Evolutionary conservation across 2,888 invertebrate species (phyloP).

Genomic region (Hemicrepidius hirtus): DNA sequence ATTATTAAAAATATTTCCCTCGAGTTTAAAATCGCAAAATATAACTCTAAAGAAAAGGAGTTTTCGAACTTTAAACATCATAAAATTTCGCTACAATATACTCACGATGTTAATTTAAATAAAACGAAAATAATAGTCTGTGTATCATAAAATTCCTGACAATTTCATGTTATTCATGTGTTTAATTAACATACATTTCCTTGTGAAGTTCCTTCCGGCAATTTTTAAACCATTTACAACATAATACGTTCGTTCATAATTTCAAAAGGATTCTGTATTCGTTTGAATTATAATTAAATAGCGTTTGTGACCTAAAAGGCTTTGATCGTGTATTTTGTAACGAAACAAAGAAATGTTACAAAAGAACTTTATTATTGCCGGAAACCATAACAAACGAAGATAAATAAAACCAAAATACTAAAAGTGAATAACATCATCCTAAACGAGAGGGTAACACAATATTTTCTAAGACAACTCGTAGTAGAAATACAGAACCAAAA

Average conservation of each 20-base stretch:
- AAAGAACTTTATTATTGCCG: slow-evolving; percentile 29
- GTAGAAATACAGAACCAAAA: neutral
- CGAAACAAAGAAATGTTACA: slow-evolving; percentile 36
- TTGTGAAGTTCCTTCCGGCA: neutral
- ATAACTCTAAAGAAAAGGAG: slow-evolving; percentile 8
- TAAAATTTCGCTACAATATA: neutral
- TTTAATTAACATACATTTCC: slow-evolving; percentile 11
- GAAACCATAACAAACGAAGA: slow-evolving; percentile 27
- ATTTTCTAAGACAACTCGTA: neutral
- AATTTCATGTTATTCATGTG: neutral
- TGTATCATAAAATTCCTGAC: neutral
- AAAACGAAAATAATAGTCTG: neutral
- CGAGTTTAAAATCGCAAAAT: slow-evolving; percentile 26
- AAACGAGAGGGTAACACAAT: neutral
- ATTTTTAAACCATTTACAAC: slow-evolving; percentile 13
- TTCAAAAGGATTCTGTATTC: slow-evolving; percentile 31
- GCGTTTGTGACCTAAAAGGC: slow-evolving; percentile 30
- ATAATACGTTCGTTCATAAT: neutral
- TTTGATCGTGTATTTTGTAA: slow-evolving; percentile 34
- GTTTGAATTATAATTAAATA: slow-evolving; percentile 34
- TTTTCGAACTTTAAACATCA: neutral
- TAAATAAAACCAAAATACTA: slow-evolving; percentile 19
- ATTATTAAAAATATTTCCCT: slow-evolving; percentile 42
- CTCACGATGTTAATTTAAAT: neutral
- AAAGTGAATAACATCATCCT: neutral